phyloP scores from a whole-genome alignment of 2,888 invertebrate species.

The Hyles lineata region DNA sequence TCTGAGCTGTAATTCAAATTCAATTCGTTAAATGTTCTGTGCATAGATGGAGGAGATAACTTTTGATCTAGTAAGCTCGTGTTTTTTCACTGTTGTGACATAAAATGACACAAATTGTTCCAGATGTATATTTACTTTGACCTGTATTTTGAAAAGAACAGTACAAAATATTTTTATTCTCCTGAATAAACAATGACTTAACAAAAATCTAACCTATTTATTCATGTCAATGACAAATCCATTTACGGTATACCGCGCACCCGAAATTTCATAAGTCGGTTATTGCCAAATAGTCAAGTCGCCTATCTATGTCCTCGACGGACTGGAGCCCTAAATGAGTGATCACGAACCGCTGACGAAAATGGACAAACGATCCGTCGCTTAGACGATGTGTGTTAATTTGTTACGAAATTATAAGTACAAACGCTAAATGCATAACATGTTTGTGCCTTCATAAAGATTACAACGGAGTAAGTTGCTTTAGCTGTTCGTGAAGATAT shows the following conservation, averaged over 20 bases:
- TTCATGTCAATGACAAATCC: slow-evolving; percentile 24
- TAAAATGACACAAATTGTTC: too few relatives aligned
- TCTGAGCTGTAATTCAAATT: too few relatives aligned
- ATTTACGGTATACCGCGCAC: slow-evolving; percentile 13
- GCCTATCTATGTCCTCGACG: slow-evolving; percentile 47
- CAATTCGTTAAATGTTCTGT: too few relatives aligned
- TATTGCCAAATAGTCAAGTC: slow-evolving; percentile 44
- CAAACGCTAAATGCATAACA: not conserved
- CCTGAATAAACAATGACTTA: not conserved
- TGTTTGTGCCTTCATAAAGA: not conserved
- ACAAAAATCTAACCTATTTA: not conserved
- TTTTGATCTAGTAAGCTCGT: too few relatives aligned
- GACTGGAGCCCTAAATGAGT: slow-evolving; percentile 67
- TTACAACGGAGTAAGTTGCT: not conserved
- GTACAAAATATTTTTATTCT: not conserved
- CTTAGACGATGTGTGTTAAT: slow-evolving; percentile 66
- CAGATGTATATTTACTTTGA: too few relatives aligned
- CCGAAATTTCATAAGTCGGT: slow-evolving; percentile 21
- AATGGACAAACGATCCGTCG: slow-evolving; percentile 59
- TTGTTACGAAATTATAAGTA: slow-evolving; percentile 47
- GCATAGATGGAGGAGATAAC: too few relatives aligned
- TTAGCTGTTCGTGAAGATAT: not conserved
- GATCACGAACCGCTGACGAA: slow-evolving; percentile 72
- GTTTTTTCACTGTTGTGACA: too few relatives aligned
- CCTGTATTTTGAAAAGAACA: not conserved